phyloP scores from a whole-genome alignment of 2,113 vertebrate species.

The Lycaon pictus region DNA sequence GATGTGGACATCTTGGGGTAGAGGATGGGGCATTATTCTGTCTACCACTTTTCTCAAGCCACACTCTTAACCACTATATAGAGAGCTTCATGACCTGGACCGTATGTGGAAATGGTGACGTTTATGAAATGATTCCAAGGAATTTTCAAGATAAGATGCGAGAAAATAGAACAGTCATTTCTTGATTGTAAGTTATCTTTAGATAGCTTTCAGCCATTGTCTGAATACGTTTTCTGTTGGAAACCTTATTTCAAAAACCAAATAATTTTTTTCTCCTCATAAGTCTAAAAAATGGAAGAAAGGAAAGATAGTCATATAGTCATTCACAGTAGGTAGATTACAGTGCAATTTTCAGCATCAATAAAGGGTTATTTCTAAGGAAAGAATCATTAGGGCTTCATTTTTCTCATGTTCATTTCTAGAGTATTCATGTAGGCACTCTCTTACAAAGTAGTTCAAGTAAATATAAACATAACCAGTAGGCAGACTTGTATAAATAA shows the following conservation, averaged over 20 bases:
- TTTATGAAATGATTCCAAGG: not conserved
- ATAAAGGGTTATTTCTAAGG: slow-evolving; percentile 34
- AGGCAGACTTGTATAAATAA: not conserved
- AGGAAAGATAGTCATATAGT: not conserved
- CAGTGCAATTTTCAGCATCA: slow-evolving; percentile 48
- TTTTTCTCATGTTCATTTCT: slow-evolving; percentile 20
- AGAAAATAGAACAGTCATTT: not conserved
- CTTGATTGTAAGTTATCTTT: not conserved
- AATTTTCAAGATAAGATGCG: not conserved
- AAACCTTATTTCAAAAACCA: not conserved
- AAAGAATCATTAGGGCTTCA: slow-evolving; percentile 37
- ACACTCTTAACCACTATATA: not conserved
- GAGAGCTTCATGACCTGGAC: rapidly evolving
- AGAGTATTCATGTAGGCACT: not conserved
- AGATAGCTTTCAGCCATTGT: not conserved
- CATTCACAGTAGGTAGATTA: not conserved
- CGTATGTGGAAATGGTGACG: not conserved
- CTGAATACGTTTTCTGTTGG: not conserved
- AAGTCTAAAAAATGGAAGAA: not conserved
- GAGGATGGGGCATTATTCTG: not conserved
- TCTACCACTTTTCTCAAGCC: not conserved
- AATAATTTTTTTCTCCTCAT: not conserved
- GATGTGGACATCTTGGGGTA: not conserved
- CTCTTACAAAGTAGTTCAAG: slow-evolving; percentile 9
- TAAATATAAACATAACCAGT: slow-evolving; percentile 54